Conservation (phyloP, 64 coral and sea anemone species). For the Orbicella faveolata region DNA sequence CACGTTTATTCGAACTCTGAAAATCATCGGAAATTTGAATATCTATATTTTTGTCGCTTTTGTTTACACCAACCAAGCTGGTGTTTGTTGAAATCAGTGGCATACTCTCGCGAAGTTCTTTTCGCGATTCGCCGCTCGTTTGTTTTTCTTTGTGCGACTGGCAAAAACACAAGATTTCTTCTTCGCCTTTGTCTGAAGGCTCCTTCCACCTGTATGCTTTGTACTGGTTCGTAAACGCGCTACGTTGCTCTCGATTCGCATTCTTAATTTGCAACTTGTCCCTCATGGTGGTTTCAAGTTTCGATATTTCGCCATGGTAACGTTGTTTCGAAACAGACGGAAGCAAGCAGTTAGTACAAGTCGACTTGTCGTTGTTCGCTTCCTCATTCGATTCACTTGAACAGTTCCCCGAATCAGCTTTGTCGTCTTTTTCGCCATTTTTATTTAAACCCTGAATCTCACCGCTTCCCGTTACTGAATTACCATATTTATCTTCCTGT, state of each 20-base stretch:
- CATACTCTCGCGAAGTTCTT: conserved; percentile 14
- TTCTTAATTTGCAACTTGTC: conserved; percentile 35
- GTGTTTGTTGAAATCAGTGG: conserved; percentile 53
- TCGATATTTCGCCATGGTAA: conserved; percentile 55
- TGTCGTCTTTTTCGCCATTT: not conserved
- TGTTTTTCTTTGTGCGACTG: conserved; percentile 39
- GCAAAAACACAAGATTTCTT: conserved; percentile 25
- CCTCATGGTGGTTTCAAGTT: conserved; percentile 34
- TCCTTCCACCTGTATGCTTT: conserved; percentile 52
- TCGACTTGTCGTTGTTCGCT: not conserved
- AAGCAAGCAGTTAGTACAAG: conserved; percentile 12
- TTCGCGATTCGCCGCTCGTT: not conserved
- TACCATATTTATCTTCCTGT: conserved; percentile 5
- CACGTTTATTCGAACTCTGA: conserved; percentile 4
- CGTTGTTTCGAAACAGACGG: conserved; percentile 54
- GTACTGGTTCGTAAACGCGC: not conserved
- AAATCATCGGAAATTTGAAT: conserved; percentile 2
- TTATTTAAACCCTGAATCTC: not conserved
- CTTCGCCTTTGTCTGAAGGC: not conserved
- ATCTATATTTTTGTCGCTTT: conserved; percentile 39
- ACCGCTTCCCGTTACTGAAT: not conserved
- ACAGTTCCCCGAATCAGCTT: not conserved
- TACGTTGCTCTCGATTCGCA: conserved; percentile 19
- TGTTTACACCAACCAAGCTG: conserved; percentile 55
- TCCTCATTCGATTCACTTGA: not conserved